Percentiles rank a stretch among this genome's conserved stretches.
Evolutionary conservation across 2,113 vertebrate species (phyloP).

Genomic region (Dendrocopos noguchii): DNA sequence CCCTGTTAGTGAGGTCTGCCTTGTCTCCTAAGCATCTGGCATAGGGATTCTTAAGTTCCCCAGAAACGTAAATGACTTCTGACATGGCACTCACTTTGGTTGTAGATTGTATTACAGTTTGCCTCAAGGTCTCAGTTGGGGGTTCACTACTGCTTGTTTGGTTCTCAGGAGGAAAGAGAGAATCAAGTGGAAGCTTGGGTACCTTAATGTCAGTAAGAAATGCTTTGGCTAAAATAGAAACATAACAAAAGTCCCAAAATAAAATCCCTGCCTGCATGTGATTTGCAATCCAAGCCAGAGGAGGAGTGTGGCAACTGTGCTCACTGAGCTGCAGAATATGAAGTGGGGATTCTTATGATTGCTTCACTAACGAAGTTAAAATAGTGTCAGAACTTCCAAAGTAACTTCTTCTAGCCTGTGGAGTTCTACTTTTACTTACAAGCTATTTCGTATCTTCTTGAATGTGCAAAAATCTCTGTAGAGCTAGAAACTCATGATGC

Average conservation of each 20-base stretch:
- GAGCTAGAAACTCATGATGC: neutral
- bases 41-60: neutral
- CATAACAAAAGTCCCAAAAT: neutral
- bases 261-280: neutral
- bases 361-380: neutral
- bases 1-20: neutral
- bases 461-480: neutral
- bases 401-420: neutral
- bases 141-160: neutral
- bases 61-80: neutral
- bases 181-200: neutral
- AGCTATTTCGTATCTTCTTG: neutral
- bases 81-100: neutral
- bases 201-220: neutral
- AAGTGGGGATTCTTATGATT: neutral
- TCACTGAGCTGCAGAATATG: rapidly evolving
- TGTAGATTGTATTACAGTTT: neutral
- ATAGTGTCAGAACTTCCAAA: neutral
- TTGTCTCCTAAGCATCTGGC: neutral
- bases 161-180: neutral
- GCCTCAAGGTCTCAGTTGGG: neutral
- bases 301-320: neutral
- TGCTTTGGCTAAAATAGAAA: neutral
- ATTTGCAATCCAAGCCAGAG: neutral
- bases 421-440: neutral